A percentile compares a stretch with the other conserved stretches of the same genome.
Conservation (phyloP, 2,797 vertebrate species). For the Diplodus puntazzo region DNA sequence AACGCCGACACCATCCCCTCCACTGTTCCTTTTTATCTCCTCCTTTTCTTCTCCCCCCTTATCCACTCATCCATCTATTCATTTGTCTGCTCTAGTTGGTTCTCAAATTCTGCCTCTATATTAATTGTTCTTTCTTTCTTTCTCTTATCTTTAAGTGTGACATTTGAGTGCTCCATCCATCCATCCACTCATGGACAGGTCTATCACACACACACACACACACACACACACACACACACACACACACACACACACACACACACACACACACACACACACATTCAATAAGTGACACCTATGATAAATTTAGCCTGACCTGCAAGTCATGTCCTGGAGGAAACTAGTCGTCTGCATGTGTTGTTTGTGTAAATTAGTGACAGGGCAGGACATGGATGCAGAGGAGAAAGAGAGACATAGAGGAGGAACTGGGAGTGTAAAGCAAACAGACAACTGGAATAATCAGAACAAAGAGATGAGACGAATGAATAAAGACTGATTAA, state of each 20-base stretch:
- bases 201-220: neutral
- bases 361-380: neutral
- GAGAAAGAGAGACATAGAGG: neutral
- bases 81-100: conserved; percentile 31
- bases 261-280: neutral
- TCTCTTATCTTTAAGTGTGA: neutral
- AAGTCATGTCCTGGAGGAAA: neutral
- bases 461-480: conserved; percentile 5
- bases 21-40: conserved; percentile 39
- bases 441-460: neutral
- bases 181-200: neutral
- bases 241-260: neutral
- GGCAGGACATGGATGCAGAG: neutral
- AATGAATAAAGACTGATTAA: neutral
- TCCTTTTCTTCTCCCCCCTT: conserved; percentile 27
- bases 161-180: neutral
- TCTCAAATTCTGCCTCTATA: conserved; percentile 30
- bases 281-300: neutral
- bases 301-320: neutral
- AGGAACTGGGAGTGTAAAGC: neutral
- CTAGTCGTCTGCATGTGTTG: neutral
- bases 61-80: conserved; percentile 63
- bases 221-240: neutral
- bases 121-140: neutral
- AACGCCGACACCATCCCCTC: conserved; percentile 10